Evolutionary conservation across 1,140 invertebrate genomes (phyloP).

Genomic region (Phortica variegata): DNA sequence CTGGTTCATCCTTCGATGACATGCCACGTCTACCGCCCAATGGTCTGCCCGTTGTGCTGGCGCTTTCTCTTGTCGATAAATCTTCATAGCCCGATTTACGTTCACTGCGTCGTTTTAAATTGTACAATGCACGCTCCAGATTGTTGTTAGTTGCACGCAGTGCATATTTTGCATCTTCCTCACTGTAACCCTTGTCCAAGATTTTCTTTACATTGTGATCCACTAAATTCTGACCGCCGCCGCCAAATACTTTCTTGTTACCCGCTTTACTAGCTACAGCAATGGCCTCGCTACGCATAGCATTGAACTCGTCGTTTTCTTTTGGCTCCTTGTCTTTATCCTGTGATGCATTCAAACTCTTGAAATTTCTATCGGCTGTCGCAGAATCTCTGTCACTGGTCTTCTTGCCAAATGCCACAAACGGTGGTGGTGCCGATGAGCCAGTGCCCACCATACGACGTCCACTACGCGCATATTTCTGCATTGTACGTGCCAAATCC

Average conservation of each 20-base stretch:
- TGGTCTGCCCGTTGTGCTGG: constrained; percentile 19
- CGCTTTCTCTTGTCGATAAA: constrained; percentile 49
- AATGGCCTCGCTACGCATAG: constrained; percentile 81
- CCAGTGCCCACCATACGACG: constrained; percentile 61
- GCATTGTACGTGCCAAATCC: constrained; percentile 80
- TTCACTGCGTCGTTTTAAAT: constrained; percentile 64
- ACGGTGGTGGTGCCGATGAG: constrained; percentile 80
- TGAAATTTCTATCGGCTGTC: constrained; percentile 66
- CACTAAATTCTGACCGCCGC: constrained; percentile 68
- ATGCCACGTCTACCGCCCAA: constrained; percentile 43
- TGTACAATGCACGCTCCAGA: constrained; percentile 70
- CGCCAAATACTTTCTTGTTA: constrained; percentile 72
- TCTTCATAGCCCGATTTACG: constrained; percentile 31
- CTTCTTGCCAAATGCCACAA: constrained; percentile 87
- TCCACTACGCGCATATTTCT: constrained; percentile 69
- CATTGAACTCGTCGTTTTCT: constrained; percentile 80
- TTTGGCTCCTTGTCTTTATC: constrained; percentile 65
- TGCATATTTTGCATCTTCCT: constrained; percentile 75
- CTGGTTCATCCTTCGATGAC: constrained; percentile 62
- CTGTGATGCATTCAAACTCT: constrained; percentile 61
- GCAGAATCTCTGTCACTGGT: constrained; percentile 51
- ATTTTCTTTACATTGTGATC: constrained; percentile 81
- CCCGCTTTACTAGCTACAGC: constrained; percentile 79
- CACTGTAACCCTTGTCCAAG: constrained; percentile 75
- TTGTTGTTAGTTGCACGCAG: constrained; percentile 73